A percentile compares a stretch with the other conserved stretches of the same genome.
Conservation (phyloP, 1,140 invertebrate genomes). For the Drosophila pandora region DNA sequence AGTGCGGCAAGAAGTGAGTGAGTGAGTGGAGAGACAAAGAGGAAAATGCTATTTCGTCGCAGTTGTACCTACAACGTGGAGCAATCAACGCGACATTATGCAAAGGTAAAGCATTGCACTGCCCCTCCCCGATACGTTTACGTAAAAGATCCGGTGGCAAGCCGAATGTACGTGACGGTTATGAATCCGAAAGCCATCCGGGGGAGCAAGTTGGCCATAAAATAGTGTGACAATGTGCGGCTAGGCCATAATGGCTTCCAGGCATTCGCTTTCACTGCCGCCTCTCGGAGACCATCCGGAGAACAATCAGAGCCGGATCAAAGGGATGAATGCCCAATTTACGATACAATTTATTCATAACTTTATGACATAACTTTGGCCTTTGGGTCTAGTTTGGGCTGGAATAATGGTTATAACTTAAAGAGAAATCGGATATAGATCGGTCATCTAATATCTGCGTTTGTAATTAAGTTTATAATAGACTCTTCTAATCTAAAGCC, state of each 20-base stretch:
- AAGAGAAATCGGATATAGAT: no score
- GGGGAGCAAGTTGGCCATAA: conserved; percentile 18
- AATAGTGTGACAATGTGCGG: background rate
- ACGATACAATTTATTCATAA: background rate
- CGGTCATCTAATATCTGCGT: no score
- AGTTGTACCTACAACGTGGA: conserved; percentile 80
- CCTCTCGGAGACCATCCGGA: background rate
- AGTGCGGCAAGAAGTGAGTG: background rate
- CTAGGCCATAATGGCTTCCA: background rate
- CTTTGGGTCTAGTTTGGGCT: no score
- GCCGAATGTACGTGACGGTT: conserved; percentile 55
- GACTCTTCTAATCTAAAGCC: no score
- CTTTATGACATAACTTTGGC: background rate
- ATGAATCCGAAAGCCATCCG: conserved; percentile 7
- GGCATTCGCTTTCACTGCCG: background rate
- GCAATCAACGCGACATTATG: conserved; percentile 80
- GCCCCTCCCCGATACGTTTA: conserved; percentile 20
- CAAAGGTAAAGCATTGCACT: conserved; percentile 74
- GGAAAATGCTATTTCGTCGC: conserved; percentile 60
- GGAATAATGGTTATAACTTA: no score
- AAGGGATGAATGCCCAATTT: background rate
- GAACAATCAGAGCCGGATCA: background rate
- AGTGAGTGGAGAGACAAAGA: conserved; percentile 4
- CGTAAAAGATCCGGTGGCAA: conserved; percentile 43
- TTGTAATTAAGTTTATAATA: no score